Evolutionary conservation across 2,888 invertebrate species (phyloP).

Genomic region (Sepiola atlantica): DNA sequence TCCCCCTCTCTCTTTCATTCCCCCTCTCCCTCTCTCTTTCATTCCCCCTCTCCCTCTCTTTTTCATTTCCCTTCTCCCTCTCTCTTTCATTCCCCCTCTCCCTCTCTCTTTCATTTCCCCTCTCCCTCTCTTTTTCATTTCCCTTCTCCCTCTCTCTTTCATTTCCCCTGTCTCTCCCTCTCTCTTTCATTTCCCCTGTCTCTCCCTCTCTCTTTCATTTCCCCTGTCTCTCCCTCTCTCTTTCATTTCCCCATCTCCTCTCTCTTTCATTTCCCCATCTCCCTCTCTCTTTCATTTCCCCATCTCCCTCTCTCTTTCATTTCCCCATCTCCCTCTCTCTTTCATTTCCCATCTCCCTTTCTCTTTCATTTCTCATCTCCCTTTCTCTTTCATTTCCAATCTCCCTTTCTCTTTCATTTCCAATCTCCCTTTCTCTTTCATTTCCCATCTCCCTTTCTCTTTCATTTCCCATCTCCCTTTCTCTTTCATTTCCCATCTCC

Average conservation of each 20-base stretch:
- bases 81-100: too few species aligned
- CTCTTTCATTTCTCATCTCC: not conserved
- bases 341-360: not conserved
- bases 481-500: not conserved
- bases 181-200: too few species aligned
- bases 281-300: too few species aligned
- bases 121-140: not conserved
- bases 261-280: too few species aligned
- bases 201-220: rapidly evolving
- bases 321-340: not conserved
- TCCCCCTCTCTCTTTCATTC: too few species aligned
- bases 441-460: not conserved
- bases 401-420: not conserved
- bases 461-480: not conserved
- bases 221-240: too few species aligned
- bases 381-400: not conserved
- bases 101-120: not conserved
- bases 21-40: too few species aligned
- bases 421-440: not conserved
- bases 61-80: too few species aligned
- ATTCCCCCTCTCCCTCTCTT: too few species aligned
- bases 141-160: not conserved
- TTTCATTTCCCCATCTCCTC: too few species aligned
- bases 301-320: not conserved
- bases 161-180: not conserved